Base-by-base conservation (phyloP, 1,140 invertebrate species). In the Mizuhopecten yessoensis region DNA sequence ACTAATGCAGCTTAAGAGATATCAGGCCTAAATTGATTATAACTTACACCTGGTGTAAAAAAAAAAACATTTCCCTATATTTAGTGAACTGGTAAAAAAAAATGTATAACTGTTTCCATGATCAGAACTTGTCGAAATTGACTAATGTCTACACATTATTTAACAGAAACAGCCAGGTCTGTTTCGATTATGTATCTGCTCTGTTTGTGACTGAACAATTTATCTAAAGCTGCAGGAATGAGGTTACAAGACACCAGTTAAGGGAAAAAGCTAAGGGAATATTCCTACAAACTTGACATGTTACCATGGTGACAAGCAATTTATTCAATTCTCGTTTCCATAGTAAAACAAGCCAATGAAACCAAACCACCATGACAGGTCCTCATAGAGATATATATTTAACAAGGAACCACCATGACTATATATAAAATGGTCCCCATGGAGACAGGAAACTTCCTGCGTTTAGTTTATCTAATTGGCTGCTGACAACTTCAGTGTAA, bases 401-500 rank as follows among this genome's bases (percentile, higher is more conserved):
- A 29, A 75, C 57, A 75, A 75, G 57, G 57, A n/a, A 75, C 57
- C 7, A 7, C n/a, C 23, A 75, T 23, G 57, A 29, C 57, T 75
- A 29, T 29, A 75, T 75, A 75, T 75, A 75, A 23, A 75, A 17
- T 75, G 5, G 11, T 75, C 57, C 57, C 57, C 0, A 29, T 75
- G 57, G 57, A 75, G 29, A 57, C 1, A 29, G 57, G n/a, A 75
- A 75, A 29, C 57, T 75, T 29, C 57, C 57, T 29, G 29, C 23
- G 17, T 29, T n/a, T n/a, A 75, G 57, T 75, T 75, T 75, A 75
- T 75, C 23, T 75, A 75, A 75, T 75, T 75, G 57, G 57, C 57
- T 75, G 17, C 23, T 75, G 57, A 29, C n/a, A 75, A 75, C 9
- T 75, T n/a, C 57, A 29, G 57, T n/a, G 5, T 75, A 75, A 75